phyloP scores from a whole-genome alignment of 2,888 invertebrate genomes.

The Lucinisca nassula region DNA sequence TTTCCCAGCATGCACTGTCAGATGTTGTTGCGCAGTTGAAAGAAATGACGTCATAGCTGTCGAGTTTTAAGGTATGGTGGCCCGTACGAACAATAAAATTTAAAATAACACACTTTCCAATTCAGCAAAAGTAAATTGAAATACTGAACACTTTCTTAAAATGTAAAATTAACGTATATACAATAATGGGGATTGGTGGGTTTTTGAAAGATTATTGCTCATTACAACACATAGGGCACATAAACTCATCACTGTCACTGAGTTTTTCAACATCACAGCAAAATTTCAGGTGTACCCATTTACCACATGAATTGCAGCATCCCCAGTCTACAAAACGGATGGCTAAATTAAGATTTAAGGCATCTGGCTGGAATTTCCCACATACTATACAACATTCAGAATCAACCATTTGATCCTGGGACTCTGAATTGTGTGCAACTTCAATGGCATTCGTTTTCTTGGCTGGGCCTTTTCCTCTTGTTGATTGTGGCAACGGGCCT shows the following conservation, averaged over 20 bases:
- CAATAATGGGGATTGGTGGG: not conserved
- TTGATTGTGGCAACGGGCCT: not conserved
- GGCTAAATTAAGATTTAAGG: not conserved
- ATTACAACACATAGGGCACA: not conserved
- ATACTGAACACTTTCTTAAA: not conserved
- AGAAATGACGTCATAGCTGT: not conserved
- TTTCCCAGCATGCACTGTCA: not conserved
- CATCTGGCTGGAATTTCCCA: not conserved
- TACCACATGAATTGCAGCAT: not conserved
- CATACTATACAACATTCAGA: not conserved
- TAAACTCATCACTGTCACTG: not conserved
- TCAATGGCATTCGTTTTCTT: not conserved
- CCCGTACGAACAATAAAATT: not conserved
- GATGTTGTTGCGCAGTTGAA: not conserved
- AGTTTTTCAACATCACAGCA: not conserved
- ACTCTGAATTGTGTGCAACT: not conserved
- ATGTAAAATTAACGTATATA: not conserved
- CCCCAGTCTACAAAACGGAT: not conserved
- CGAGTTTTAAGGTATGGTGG: not conserved
- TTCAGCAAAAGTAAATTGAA: not conserved
- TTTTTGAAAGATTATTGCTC: not conserved
- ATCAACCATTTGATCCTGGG: not conserved
- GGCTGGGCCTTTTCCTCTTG: constrained; percentile 4
- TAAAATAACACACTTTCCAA: not conserved
- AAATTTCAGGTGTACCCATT: constrained; percentile 37